A percentile compares a stretch with the other conserved stretches of the same genome.
Conservation (phyloP, 2,888 invertebrate species). For the Noctua comes region DNA sequence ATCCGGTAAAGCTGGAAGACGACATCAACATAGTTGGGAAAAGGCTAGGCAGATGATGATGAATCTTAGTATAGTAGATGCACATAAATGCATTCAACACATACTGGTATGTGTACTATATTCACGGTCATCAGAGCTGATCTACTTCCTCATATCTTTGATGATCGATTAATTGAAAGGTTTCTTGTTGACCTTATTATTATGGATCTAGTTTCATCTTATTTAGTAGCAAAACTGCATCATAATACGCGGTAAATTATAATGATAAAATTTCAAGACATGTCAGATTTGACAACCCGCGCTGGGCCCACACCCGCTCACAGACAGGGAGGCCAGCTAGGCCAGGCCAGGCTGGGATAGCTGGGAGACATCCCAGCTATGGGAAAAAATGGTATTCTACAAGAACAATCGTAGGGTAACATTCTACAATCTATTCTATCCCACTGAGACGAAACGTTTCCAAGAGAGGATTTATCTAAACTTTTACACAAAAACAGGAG, state of each 20-base stretch:
- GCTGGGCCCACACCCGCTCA: too few species aligned
- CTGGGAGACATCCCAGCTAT: too few species aligned
- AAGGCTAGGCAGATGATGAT: too few species aligned
- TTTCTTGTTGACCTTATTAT: constrained; percentile 41
- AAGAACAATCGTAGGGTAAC: neutral
- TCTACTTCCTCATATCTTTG: neutral
- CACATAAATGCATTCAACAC: too few species aligned
- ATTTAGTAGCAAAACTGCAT: constrained; percentile 1
- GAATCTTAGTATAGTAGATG: too few species aligned
- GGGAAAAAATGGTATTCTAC: neutral
- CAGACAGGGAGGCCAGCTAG: too few species aligned
- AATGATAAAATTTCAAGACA: neutral
- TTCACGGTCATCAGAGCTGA: too few species aligned
- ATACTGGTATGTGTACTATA: too few species aligned
- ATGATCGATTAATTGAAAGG: constrained; percentile 17
- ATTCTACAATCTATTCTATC: neutral
- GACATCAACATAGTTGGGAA: too few species aligned
- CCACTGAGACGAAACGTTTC: constrained; percentile 5
- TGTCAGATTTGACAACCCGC: too few species aligned
- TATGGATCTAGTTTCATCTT: neutral
- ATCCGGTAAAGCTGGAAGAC: too few species aligned
- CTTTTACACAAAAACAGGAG: neutral
- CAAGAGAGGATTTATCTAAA: neutral
- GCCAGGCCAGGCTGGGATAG: too few species aligned
- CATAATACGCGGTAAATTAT: constrained; percentile 7